Evolutionary conservation across 1,140 invertebrate species (phyloP).

Genomic region (Wiebesia pumilae): DNA sequence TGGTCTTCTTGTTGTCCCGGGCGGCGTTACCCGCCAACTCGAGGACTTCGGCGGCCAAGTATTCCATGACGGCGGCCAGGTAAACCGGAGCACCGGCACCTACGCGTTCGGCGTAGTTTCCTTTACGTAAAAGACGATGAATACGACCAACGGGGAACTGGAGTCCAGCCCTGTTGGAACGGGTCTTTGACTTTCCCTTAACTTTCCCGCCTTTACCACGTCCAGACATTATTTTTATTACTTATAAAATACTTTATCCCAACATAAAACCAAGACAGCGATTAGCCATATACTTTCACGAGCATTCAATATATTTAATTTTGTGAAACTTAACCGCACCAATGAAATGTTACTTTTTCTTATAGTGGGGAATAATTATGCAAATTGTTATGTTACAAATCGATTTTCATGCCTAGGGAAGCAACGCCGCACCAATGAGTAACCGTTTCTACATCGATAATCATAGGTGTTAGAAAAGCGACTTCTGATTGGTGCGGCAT

Average conservation of each 20-base stretch:
- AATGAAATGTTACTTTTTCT: not conserved
- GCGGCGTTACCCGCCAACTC: slow-evolving; percentile 50
- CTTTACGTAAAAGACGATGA: slow-evolving; percentile 52
- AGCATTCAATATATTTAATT: not conserved
- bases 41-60: slow-evolving; percentile 77
- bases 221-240: slow-evolving; percentile 70
- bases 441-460: too few species aligned
- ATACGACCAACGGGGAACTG: slow-evolving; percentile 79
- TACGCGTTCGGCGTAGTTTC: too few species aligned
- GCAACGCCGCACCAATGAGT: not conserved
- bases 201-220: slow-evolving; percentile 73
- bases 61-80: slow-evolving; percentile 78
- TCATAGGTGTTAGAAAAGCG: too few species aligned
- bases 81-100: slow-evolving; percentile 78
- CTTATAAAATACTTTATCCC: not conserved
- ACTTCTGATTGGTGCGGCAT: slow-evolving; percentile 23
- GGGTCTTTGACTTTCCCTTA: slow-evolving; percentile 79
- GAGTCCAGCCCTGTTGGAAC: too few species aligned
- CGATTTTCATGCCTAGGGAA: not conserved
- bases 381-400: not conserved
- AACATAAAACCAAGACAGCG: not conserved
- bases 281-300: not conserved
- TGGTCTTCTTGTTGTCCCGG: too few species aligned
- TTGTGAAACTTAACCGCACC: not conserved
- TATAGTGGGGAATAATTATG: too few species aligned